Percentiles rank a stretch among this genome's conserved stretches.
These are phyloP conservation scores for Leucophora obtusa DNA, from an alignment of 2,888 invertebrate genomes.

Conservation along the genomic window DNA sequence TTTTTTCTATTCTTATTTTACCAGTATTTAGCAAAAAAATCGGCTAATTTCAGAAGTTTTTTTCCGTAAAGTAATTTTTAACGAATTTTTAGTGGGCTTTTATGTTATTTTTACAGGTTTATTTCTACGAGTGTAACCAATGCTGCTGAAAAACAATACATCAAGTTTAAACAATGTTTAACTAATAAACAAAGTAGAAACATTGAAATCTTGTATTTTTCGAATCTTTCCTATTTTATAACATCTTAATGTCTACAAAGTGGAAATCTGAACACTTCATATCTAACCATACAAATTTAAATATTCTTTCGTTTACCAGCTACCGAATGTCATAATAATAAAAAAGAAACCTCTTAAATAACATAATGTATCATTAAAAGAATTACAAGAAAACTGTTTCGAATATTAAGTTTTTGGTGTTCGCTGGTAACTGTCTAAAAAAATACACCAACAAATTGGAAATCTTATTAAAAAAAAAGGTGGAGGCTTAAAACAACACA, in stretches of 20 bases:
- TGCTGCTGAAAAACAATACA: too few species aligned
- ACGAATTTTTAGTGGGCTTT: too few species aligned
- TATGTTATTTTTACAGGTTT: too few species aligned
- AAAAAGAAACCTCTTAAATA: conserved; percentile 16
- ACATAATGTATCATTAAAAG: conserved; percentile 27
- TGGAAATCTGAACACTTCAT: conserved; percentile 57
- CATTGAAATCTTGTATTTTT: neutral
- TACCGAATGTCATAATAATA: conserved; percentile 50
- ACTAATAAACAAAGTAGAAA: too few species aligned
- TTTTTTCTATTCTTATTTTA: too few species aligned
- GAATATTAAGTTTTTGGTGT: conserved; percentile 23
- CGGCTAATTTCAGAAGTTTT: too few species aligned
- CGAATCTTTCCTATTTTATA: neutral
- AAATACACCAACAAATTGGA: conserved; percentile 2
- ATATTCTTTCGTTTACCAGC: conserved; percentile 26
- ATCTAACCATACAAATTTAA: conserved; percentile 42
- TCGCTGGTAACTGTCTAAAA: neutral
- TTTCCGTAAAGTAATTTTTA: too few species aligned
- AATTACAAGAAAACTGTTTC: conserved; percentile 16
- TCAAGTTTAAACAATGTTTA: too few species aligned
- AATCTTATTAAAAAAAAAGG: conserved; percentile 33
- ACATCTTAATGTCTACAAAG: conserved; percentile 36
- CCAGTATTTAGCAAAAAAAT: too few species aligned
- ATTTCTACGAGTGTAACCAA: too few species aligned
- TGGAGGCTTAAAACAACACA: conserved; percentile 33